A percentile compares a stretch with the other conserved stretches of the same genome.
Conservation (phyloP, 2,888 invertebrate species). For the Sisyra terminalis region DNA sequence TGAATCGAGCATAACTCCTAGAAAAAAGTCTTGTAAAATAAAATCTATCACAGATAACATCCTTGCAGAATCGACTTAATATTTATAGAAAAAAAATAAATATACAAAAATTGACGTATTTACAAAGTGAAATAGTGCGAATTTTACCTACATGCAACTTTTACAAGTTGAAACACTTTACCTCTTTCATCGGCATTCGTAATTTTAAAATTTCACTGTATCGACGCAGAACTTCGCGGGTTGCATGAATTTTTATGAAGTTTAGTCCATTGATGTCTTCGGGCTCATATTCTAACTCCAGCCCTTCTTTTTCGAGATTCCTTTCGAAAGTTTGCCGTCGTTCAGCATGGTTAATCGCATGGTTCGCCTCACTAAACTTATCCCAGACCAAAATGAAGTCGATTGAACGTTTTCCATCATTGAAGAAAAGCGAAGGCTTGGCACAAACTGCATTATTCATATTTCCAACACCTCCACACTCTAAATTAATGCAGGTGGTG, state of each 20-base stretch:
- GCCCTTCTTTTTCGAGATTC: slow-evolving; percentile 55
- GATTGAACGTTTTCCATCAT: slow-evolving; percentile 51
- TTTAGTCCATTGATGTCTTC: slow-evolving; percentile 49
- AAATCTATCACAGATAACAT: neutral
- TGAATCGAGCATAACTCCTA: slow-evolving; percentile 46
- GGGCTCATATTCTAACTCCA: slow-evolving; percentile 54
- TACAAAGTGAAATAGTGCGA: neutral
- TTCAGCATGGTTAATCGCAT: slow-evolving; percentile 22
- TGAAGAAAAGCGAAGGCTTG: slow-evolving; percentile 40
- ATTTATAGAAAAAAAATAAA: neutral
- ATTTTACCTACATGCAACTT: neutral
- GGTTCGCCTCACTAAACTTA: slow-evolving; percentile 33
- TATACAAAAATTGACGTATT: neutral
- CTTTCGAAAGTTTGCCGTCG: slow-evolving; percentile 48
- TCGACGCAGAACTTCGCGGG: slow-evolving; percentile 61
- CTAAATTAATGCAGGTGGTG: too few relatives aligned
- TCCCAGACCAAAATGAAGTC: slow-evolving; percentile 72
- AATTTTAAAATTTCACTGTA: slow-evolving; percentile 87
- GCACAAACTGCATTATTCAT: neutral
- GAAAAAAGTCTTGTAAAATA: slow-evolving; percentile 18
- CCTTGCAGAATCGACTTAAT: neutral
- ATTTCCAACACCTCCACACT: too few relatives aligned
- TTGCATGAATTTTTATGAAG: slow-evolving; percentile 80
- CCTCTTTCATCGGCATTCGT: slow-evolving; percentile 86
- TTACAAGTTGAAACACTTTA: slow-evolving; percentile 20